Conservation (phyloP, 2,797 vertebrate genomes). For the Hypotaenidia philippensis region DNA sequence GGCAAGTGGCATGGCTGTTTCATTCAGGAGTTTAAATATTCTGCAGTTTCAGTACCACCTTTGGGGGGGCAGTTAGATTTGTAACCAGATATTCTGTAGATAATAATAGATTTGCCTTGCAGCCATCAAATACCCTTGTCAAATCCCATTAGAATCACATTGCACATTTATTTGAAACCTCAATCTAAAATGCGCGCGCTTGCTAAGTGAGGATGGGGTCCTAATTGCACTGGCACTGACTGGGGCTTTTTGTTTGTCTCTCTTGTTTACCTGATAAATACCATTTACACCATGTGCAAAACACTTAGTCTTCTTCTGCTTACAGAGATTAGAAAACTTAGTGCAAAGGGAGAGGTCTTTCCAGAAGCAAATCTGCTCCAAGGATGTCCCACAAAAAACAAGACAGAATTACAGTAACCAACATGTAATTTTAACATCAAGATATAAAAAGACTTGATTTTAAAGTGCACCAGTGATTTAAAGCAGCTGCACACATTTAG, state of each 20-base stretch:
- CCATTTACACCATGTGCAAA: conserved; percentile 25
- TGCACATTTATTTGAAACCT: conserved; percentile 48
- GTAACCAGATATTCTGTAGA: conserved; percentile 38
- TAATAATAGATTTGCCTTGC: conserved; percentile 63
- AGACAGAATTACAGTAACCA: conserved; percentile 77
- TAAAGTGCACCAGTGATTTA: conserved; percentile 67
- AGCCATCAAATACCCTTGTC: conserved; percentile 68
- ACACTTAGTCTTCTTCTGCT: conserved; percentile 21
- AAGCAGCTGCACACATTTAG: conserved; percentile 75
- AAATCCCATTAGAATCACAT: conserved; percentile 69
- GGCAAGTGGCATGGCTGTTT: conserved; percentile 63
- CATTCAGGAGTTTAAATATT: conserved; percentile 26
- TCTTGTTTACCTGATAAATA: conserved; percentile 51
- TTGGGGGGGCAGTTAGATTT: not conserved
- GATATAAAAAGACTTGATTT: conserved; percentile 74
- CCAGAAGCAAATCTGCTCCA: conserved; percentile 63
- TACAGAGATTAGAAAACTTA: conserved; percentile 49
- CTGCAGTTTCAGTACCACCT: conserved; percentile 16
- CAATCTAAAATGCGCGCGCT: conserved; percentile 41
- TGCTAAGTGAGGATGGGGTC: conserved; percentile 63
- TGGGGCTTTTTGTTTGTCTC: conserved; percentile 34
- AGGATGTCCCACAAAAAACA: conserved; percentile 66
- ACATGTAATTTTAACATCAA: conserved; percentile 80
- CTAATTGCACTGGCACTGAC: conserved; percentile 47
- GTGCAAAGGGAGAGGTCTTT: conserved; percentile 51